These are phyloP conservation scores for Rhamphomyia laevipes DNA, from an alignment of 2,888 invertebrate species.

Conservation along the genomic window DNA sequence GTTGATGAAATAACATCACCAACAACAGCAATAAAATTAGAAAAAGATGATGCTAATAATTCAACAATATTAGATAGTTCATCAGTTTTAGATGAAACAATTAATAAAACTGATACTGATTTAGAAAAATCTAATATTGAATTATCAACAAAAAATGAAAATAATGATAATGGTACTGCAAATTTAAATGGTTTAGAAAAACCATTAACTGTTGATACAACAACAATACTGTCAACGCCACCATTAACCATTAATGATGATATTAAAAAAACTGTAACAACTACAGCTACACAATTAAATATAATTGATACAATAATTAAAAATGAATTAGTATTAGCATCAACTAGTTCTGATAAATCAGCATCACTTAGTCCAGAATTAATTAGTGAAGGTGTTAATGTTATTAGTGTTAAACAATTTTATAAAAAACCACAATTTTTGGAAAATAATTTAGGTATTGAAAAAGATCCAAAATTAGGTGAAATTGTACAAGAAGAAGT, in stretches of 20 bases:
- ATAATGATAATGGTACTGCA: background rate
- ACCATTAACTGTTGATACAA: conserved; percentile 12
- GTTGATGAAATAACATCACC: background rate
- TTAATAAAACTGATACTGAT: background rate
- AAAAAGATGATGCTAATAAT: background rate
- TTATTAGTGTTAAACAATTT: conserved; percentile 36
- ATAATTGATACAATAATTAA: conserved; percentile 7
- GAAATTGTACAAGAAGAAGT: conserved; percentile 34
- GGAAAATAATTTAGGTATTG: conserved; percentile 37
- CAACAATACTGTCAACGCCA: background rate
- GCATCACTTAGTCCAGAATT: conserved; percentile 33
- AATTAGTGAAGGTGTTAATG: conserved; percentile 34
- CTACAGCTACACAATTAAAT: conserved; percentile 8
- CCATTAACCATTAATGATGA: conserved; percentile 4
- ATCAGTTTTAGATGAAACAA: no score
- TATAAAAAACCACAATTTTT: conserved; percentile 37
- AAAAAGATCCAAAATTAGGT: conserved; percentile 37
- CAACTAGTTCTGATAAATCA: conserved; percentile 22
- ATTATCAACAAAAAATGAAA: no score
- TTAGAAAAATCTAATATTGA: background rate
- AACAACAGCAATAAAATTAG: background rate
- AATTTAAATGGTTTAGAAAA: conserved; percentile 6
- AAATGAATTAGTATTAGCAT: conserved; percentile 6
- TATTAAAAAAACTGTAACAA: conserved; percentile 1
- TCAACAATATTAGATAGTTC: no score